Percentiles rank a stretch among this genome's conserved stretches.
These are phyloP conservation scores for Mobula birostris DNA, from an alignment of 2,113 vertebrate species.

Conservation along the genomic window DNA sequence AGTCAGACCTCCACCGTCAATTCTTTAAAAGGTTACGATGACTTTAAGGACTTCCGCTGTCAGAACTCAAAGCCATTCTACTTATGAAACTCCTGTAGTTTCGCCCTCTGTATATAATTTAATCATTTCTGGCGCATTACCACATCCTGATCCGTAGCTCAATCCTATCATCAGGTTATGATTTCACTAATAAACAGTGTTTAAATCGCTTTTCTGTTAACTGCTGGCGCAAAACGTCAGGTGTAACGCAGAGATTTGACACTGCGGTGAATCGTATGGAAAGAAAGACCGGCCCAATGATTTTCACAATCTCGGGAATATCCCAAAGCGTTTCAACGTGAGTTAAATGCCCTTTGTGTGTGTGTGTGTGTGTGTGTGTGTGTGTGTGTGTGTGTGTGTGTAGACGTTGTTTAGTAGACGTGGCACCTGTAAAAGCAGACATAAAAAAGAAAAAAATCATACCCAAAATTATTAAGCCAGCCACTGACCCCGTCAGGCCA, in stretches of 20 bases:
- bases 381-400: neutral
- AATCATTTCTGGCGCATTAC: neutral
- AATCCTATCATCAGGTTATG: neutral
- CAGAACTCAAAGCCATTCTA: neutral
- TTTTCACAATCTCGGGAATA: neutral
- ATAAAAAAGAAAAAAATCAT: neutral
- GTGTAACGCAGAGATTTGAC: neutral
- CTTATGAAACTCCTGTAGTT: neutral
- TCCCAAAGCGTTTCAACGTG: neutral
- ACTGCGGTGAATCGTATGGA: neutral
- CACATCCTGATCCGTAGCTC: neutral
- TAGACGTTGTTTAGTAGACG: neutral
- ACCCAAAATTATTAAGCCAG: neutral
- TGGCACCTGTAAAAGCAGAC: neutral
- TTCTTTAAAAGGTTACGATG: conserved; percentile 29
- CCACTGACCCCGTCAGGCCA: neutral
- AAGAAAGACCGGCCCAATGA: neutral
- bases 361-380: no score
- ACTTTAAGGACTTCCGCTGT: neutral
- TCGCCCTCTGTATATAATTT: neutral
- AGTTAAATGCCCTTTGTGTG: no score
- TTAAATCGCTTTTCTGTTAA: neutral
- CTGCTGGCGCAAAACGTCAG: neutral
- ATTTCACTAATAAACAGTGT: neutral
- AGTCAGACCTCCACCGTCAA: neutral